Evolutionary conservation across 2,797 vertebrate genomes (phyloP).

Genomic region (Channa striata): DNA sequence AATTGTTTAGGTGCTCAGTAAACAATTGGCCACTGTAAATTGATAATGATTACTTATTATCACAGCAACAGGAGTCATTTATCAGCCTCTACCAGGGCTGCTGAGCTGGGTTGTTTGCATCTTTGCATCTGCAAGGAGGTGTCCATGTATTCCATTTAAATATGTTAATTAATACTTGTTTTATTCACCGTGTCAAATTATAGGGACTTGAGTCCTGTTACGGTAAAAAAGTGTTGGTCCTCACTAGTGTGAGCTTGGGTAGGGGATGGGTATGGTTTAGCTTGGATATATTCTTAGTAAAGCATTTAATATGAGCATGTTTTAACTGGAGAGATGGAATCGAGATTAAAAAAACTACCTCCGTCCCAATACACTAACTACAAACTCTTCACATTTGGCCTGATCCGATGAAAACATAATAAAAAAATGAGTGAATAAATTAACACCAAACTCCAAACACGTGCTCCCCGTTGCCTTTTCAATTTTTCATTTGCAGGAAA

Average conservation of each 20-base stretch:
- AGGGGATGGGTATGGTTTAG: background rate
- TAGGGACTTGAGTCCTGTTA: background rate
- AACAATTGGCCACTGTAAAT: slow-evolving; percentile 66
- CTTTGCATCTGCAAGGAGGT: background rate
- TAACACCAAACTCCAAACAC: slow-evolving; percentile 42
- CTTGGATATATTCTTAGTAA: background rate
- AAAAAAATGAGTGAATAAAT: slow-evolving; percentile 47
- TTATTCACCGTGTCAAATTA: background rate
- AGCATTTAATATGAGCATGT: background rate
- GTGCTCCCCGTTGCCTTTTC: slow-evolving; percentile 54
- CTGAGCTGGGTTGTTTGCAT: background rate
- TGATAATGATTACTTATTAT: slow-evolving; percentile 77
- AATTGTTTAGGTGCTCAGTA: slow-evolving; percentile 58
- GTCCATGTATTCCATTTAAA: background rate
- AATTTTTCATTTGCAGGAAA: slow-evolving; percentile 76
- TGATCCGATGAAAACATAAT: slow-evolving; percentile 36
- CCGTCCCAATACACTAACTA: slow-evolving; percentile 10
- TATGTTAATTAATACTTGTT: background rate
- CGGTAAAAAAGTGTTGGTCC: background rate
- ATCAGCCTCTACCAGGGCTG: slow-evolving; percentile 43
- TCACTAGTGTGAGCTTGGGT: background rate
- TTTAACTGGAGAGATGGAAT: background rate
- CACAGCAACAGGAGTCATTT: slow-evolving; percentile 53
- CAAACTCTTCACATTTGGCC: slow-evolving; percentile 32
- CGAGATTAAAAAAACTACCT: slow-evolving; percentile 7